Evolutionary conservation across 2,888 invertebrate genomes (phyloP).

Genomic region (Drosophila meridiana): DNA sequence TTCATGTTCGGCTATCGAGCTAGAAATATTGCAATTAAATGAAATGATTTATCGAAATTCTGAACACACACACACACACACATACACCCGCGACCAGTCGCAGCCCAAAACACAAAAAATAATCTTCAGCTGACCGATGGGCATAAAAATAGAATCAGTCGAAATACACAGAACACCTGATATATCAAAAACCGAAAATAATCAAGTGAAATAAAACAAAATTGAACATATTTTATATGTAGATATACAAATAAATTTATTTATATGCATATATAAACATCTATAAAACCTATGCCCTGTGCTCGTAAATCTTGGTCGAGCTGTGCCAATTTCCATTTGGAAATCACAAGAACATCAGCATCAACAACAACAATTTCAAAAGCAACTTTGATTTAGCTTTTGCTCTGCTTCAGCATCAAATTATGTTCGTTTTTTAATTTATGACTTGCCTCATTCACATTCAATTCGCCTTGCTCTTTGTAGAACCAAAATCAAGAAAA

Average conservation of each 20-base stretch:
- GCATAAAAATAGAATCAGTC: slow-evolving; percentile 47
- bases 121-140: slow-evolving; percentile 36
- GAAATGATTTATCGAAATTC: slow-evolving; percentile 65
- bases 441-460: slow-evolving; percentile 55
- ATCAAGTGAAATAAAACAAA: neutral
- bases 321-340: slow-evolving; percentile 64
- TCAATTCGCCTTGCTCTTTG: slow-evolving; percentile 44
- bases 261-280: slow-evolving; percentile 19
- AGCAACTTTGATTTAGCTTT: slow-evolving; percentile 32
- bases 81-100: neutral
- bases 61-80: slow-evolving; percentile 15
- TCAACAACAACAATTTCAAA: slow-evolving; percentile 37
- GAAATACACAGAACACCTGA: slow-evolving; percentile 61
- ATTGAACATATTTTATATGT: slow-evolving; percentile 17
- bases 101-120: slow-evolving; percentile 22
- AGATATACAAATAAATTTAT: slow-evolving; percentile 1
- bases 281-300: slow-evolving; percentile 50
- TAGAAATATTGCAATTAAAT: slow-evolving; percentile 74
- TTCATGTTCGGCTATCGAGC: slow-evolving; percentile 47
- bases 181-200: slow-evolving; percentile 36
- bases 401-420: slow-evolving; percentile 46
- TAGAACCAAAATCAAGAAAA: slow-evolving; percentile 5
- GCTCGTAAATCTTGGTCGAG: slow-evolving; percentile 57
- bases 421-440: slow-evolving; percentile 58
- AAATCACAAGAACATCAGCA: slow-evolving; percentile 44